Conservation (phyloP, 2,888 invertebrate species). For the Apomyelois bistriatella region DNA sequence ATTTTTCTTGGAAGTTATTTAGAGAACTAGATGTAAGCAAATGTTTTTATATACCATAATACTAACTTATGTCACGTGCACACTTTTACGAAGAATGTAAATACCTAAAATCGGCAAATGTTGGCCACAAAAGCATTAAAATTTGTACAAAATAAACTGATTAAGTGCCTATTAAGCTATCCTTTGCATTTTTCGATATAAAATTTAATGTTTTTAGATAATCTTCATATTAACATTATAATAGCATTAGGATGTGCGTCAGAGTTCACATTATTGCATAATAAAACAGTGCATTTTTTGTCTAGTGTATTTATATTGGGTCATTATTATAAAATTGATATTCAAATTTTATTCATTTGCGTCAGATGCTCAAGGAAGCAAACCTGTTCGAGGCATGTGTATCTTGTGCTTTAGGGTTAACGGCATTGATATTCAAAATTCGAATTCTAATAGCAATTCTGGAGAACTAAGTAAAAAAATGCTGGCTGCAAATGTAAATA, state of each 20-base stretch:
- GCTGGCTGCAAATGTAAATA: background rate
- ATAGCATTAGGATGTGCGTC: background rate
- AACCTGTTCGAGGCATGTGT: background rate
- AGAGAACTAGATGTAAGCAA: too few relatives aligned
- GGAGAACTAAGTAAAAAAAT: background rate
- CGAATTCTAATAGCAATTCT: background rate
- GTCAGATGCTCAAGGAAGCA: conserved; percentile 8
- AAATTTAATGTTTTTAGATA: too few relatives aligned
- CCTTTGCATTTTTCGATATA: too few relatives aligned
- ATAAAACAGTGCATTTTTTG: conserved; percentile 5
- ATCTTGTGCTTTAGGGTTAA: background rate
- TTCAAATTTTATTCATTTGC: conserved; percentile 6
- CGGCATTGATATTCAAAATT: background rate
- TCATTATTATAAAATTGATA: conserved; percentile 7
- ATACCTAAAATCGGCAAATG: too few relatives aligned
- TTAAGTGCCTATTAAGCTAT: too few relatives aligned
- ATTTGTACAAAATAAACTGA: too few relatives aligned
- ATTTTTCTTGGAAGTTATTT: too few relatives aligned
- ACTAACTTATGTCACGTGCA: too few relatives aligned
- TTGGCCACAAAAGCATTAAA: too few relatives aligned
- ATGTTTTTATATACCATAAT: too few relatives aligned
- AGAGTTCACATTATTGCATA: background rate
- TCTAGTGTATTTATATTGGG: background rate
- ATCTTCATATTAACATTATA: background rate
- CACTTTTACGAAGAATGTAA: too few relatives aligned